Evolutionary conservation across 2,888 invertebrate genomes (phyloP), one percentile per base, ranked within the genome.

Genomic region (Agonopterix subpropinquella): DNA sequence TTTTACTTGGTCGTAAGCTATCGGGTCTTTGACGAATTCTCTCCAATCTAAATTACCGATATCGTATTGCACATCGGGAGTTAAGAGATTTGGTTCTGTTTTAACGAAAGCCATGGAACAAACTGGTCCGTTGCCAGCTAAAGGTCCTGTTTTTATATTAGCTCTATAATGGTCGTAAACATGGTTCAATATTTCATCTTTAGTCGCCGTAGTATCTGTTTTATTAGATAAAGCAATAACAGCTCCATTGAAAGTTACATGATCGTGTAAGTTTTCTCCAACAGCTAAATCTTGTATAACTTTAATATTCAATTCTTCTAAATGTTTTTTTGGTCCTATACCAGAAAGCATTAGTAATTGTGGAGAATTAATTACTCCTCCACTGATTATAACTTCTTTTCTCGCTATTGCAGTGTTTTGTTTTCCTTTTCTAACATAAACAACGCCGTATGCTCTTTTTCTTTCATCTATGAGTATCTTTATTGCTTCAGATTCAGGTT

Each of bases 61-160:
- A 43, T 90, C 85, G 55, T 74, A 47, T 44, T 94, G 92, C 7
- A 93, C 85, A 63, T 94, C 92, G 0, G 93, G 92, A 2, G 90
- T 77, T 5, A 74, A 74, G 1, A 81, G 70, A 41, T 70, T 13
- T 11, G 89, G 87, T 1, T 74, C 65, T 0, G 74, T 92, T 67
- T 90, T 90, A 0, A 90, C 73, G 61, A 92, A 92, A 0, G 89
- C 90, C 11, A 90, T 84, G 0, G 89, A 80, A 55, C 86, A 89
- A 0, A 91, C 64, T 0, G 91, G 75, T 0, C 91, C 92, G 8
- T 89, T 90, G 0, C 80, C 75, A 1, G 91, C 70, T 13, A 92
- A 57, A 0, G 91, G 90, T 1, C 90, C 90, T n/a, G 58, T 48
- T 54, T 73, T 73, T 4, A 67, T 60, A 47, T 73, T 68, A 50